Percentiles rank a stretch among this genome's conserved stretches.
phyloP scores from a whole-genome alignment of 2,888 invertebrate species.

The Dusona sp. region DNA sequence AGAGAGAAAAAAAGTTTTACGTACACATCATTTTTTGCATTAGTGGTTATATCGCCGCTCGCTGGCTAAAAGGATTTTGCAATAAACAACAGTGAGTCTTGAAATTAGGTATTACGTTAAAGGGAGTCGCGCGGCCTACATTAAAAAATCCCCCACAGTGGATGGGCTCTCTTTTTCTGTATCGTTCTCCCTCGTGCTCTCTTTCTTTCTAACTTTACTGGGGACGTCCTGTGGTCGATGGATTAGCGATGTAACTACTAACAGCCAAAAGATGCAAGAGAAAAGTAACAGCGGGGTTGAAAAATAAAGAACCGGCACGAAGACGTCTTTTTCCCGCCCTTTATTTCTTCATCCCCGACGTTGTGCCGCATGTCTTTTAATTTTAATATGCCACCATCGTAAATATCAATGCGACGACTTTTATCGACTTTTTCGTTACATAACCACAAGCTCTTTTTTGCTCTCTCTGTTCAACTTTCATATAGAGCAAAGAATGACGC shows the following conservation, averaged over 20 bases:
- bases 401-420: slow-evolving; percentile 74
- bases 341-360: slow-evolving; percentile 47
- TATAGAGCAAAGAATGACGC: slow-evolving; percentile 56
- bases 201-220: slow-evolving; percentile 30
- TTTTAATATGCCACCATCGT: slow-evolving; percentile 76
- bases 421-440: slow-evolving; percentile 65
- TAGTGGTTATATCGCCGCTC: slow-evolving; percentile 48
- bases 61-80: slow-evolving; percentile 83
- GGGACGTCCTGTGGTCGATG: slow-evolving; percentile 74
- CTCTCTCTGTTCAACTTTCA: neutral
- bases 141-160: slow-evolving; percentile 74
- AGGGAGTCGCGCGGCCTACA: slow-evolving; percentile 76
- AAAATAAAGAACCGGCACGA: slow-evolving; percentile 21
- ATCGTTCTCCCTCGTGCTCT: slow-evolving; percentile 40
- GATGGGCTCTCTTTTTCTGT: slow-evolving; percentile 48
- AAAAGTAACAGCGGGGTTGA: slow-evolving; percentile 48
- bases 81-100: slow-evolving; percentile 82
- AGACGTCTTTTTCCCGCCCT: slow-evolving; percentile 71
- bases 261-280: slow-evolving; percentile 61
- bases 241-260: slow-evolving; percentile 78
- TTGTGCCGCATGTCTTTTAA: slow-evolving; percentile 74
- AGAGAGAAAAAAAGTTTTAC: slow-evolving; percentile 23
- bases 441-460: neutral
- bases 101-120: slow-evolving; percentile 78
- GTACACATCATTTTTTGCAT: slow-evolving; percentile 43